Percentiles rank a stretch among this genome's conserved stretches.
phyloP scores from a whole-genome alignment of 1,140 invertebrate species.

The Akabosia matsudoensis region DNA sequence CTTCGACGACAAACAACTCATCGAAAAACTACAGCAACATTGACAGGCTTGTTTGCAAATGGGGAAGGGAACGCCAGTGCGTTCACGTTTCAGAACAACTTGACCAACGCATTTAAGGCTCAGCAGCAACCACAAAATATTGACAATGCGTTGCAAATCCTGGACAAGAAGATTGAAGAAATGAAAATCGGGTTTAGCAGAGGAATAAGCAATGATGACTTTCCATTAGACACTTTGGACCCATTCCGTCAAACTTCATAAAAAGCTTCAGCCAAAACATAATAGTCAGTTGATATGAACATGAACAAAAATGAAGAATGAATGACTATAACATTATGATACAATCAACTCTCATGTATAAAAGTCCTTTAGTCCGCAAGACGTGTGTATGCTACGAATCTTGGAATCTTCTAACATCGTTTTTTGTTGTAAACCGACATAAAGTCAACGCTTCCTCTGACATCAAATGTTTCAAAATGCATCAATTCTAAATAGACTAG shows the following conservation, averaged over 20 bases:
- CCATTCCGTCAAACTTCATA: conserved; percentile 55
- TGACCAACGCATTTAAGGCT: not conserved
- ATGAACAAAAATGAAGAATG: too few species aligned
- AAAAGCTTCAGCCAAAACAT: not conserved
- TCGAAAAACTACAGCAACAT: conserved; percentile 14
- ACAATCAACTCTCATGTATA: too few species aligned
- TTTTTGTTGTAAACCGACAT: too few species aligned
- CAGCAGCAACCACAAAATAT: conserved; percentile 57
- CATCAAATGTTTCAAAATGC: too few species aligned
- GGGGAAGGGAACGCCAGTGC: not conserved
- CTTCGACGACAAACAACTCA: not conserved
- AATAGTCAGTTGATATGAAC: not conserved
- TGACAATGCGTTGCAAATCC: conserved; percentile 68
- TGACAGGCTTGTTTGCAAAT: conserved; percentile 9
- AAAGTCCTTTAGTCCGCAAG: too few species aligned
- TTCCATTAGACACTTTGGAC: conserved; percentile 79
- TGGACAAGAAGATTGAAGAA: conserved; percentile 74
- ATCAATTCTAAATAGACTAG: too few species aligned
- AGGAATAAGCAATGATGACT: conserved; percentile 76
- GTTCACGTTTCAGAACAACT: conserved; percentile 18
- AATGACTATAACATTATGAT: too few species aligned
- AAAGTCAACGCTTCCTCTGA: too few species aligned
- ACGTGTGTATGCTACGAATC: too few species aligned
- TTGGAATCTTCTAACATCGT: too few species aligned
- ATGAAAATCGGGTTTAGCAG: conserved; percentile 84